These are phyloP conservation scores for Laspeyria flexula DNA, from an alignment of 2,888 invertebrate genomes.

Conservation along the genomic window DNA sequence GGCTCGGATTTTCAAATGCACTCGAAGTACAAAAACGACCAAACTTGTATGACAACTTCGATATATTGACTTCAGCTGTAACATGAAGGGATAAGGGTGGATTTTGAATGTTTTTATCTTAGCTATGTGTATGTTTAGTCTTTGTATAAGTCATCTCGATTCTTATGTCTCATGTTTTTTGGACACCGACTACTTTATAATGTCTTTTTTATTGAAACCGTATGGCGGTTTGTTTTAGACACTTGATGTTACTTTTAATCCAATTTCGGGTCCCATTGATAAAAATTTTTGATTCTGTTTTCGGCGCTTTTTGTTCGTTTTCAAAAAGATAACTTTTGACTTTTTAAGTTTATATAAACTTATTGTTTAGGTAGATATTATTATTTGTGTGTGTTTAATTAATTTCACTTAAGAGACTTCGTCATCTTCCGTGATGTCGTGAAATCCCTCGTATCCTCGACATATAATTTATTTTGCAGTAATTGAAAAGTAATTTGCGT, in stretches of 20 bases:
- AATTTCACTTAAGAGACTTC: no score
- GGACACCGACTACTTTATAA: conserved; percentile 68
- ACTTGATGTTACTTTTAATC: conserved; percentile 44
- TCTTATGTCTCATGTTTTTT: conserved; percentile 60
- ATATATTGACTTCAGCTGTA: conserved; percentile 12
- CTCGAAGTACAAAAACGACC: conserved; percentile 8
- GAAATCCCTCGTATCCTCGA: no score
- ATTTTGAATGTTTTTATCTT: conserved; percentile 22
- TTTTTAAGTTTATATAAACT: no score
- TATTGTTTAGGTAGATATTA: no score
- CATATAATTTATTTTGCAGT: no score
- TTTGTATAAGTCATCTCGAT: conserved; percentile 50
- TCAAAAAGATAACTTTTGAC: conserved; percentile 1
- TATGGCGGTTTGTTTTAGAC: conserved; percentile 50
- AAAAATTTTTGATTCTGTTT: conserved; percentile 28
- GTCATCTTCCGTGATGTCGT: no score
- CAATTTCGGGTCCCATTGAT: conserved; percentile 43
- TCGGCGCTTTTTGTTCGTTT: neutral
- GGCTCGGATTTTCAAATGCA: conserved; percentile 11
- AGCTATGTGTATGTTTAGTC: conserved; percentile 4
- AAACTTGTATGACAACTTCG: neutral
- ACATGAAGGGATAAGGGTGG: conserved; percentile 29
- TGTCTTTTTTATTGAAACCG: conserved; percentile 71
- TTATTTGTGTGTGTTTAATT: no score
- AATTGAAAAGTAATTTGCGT: no score